Conservation (phyloP, 2,797 vertebrate species). For the Alosa sapidissima region DNA sequence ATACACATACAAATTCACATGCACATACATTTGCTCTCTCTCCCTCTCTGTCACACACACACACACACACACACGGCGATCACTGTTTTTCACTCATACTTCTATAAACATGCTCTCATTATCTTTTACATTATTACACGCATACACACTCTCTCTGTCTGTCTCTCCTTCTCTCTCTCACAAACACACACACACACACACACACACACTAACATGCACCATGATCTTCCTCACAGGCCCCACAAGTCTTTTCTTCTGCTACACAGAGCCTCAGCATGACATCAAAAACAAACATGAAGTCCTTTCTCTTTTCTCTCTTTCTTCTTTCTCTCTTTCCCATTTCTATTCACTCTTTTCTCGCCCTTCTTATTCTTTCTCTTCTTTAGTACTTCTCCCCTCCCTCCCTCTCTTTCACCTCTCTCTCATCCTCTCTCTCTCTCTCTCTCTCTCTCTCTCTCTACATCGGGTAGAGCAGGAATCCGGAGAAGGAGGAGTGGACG, state of each 20-base stretch:
- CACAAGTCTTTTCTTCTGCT: background rate
- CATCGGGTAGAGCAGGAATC: slow-evolving; percentile 98
- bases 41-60: background rate
- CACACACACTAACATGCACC: background rate
- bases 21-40: background rate
- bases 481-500: slow-evolving; percentile 97
- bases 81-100: background rate
- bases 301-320: background rate
- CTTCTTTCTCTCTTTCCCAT: background rate
- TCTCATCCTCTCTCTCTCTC: background rate
- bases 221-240: background rate
- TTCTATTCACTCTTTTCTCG: background rate
- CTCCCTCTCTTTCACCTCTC: slow-evolving; percentile 33
- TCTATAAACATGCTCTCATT: background rate
- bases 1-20: background rate
- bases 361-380: background rate
- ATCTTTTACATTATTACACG: background rate
- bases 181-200: background rate
- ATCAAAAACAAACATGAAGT: background rate
- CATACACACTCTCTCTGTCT: background rate
- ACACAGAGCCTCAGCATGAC: background rate
- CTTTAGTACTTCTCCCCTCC: slow-evolving; percentile 28
- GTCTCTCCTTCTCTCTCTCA: background rate
- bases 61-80: background rate
- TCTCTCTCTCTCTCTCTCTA: slow-evolving; percentile 54